Evolutionary conservation across 2,113 vertebrate genomes (phyloP).

Genomic region (Eptesicus fuscus): DNA sequence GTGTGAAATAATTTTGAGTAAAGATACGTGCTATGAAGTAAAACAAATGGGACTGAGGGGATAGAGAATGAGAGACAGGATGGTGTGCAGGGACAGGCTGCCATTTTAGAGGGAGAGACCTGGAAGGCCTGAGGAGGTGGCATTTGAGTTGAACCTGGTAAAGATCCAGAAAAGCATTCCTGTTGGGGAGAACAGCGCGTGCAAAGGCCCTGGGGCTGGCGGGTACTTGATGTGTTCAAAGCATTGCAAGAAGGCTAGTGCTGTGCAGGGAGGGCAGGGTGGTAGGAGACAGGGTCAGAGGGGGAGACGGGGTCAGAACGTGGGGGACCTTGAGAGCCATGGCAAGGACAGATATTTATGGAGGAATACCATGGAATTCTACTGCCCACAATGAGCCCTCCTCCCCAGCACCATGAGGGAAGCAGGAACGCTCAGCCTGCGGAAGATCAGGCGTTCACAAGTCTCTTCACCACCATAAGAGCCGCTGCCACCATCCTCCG

Average conservation of each 20-base stretch:
- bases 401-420: background rate
- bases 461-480: background rate
- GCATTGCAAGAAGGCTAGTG: background rate
- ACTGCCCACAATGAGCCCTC: fast-evolving
- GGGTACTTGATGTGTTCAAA: background rate
- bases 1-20: background rate
- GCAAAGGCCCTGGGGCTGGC: background rate
- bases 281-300: background rate
- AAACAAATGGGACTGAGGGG: background rate
- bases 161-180: background rate
- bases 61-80: background rate
- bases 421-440: background rate
- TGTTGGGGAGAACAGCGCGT: fast-evolving
- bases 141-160: background rate
- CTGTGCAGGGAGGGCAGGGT: background rate
- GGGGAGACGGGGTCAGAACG: fast-evolving
- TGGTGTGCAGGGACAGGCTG: background rate
- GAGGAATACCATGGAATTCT: background rate
- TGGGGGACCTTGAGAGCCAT: background rate
- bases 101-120: background rate
- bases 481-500: background rate
- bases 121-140: background rate
- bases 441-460: background rate
- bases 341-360: too few relatives aligned
- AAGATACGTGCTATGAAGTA: background rate